Evolutionary conservation across 1,140 invertebrate species (phyloP), one percentile per base, ranked within the genome.

Genomic region (Ceratosolen solmsi): DNA sequence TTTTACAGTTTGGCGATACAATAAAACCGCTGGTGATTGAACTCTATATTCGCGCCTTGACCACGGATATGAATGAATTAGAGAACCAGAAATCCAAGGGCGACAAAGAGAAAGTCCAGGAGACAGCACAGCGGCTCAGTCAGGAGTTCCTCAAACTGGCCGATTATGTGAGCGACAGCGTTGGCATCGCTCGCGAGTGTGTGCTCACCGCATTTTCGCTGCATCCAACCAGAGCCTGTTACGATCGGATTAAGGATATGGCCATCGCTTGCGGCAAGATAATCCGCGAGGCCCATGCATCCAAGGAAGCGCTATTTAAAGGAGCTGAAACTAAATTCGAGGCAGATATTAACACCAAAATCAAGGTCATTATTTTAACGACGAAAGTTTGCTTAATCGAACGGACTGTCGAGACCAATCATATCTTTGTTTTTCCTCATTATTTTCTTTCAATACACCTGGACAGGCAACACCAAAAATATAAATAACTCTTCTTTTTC

Each of bases 11-110:
- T 88, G 93, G 92, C 70, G 89, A 92, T 7, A 92, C 89, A 49
- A 92, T 95, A 87, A 93, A 93, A 84, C 91, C 94, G 22, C 92
- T 96, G 77, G 93, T 94, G 13, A 95, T 95, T 72, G 95, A 96
- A 87, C 86, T 96, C 27, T 96, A 95, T 86, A 94, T 96, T 33
- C 92, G 94, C 78, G 95, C 94, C 0, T 92, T 96, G 74, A 95
- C 94, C 7, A 93, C 94, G 9, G 95, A 96, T 85, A 94, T 96
- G 93, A 96, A 96, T 85, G 94, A 95, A 86, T 86, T 96, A 84
- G 95, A 96, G 86, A 93, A 92, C 81, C 93, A 94, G 54, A 96
- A 96, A 88, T 87, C 90, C 1, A 93, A 93, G 30, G 88, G 88
- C 7, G 91, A 94, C 78, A 90, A 91, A 58, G 92, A 92, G 30